phyloP scores from a whole-genome alignment of 2,888 invertebrate species.

The Drosophila robusta region DNA sequence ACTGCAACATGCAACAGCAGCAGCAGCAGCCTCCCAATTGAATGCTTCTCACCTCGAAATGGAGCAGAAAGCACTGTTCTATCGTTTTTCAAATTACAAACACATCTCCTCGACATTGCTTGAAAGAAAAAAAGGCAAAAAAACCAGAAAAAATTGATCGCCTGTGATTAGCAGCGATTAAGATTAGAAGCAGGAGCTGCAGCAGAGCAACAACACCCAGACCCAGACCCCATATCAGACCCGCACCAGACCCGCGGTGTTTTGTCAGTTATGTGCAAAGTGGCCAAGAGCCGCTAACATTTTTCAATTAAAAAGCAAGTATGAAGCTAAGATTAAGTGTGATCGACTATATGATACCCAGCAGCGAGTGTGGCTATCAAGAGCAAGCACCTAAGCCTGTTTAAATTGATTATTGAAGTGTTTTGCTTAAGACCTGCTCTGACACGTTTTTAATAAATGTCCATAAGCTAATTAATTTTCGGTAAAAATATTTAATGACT shows the following conservation, averaged over 20 bases:
- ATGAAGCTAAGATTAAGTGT: conserved; percentile 25
- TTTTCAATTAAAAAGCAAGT: conserved; percentile 73
- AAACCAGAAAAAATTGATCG: conserved; percentile 66
- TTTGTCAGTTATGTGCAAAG: conserved; percentile 78
- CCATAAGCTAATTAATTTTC: background rate
- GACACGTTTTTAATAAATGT: background rate
- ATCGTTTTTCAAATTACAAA: conserved; percentile 71
- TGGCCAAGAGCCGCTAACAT: conserved; percentile 79
- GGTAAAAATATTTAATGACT: background rate
- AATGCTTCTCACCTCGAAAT: conserved; percentile 76
- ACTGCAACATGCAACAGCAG: conserved; percentile 37
- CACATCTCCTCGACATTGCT: conserved; percentile 54
- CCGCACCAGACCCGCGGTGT: conserved; percentile 76
- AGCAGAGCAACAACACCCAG: conserved; percentile 26
- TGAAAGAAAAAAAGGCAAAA: conserved; percentile 10
- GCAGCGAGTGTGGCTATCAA: background rate
- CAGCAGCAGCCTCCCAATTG: conserved; percentile 58
- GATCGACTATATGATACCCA: conserved; percentile 53
- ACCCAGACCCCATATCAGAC: conserved; percentile 45
- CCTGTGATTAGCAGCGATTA: conserved; percentile 78
- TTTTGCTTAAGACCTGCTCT: too few relatives aligned
- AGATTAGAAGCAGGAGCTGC: conserved; percentile 66
- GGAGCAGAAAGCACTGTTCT: conserved; percentile 70
- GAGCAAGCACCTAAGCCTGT: background rate
- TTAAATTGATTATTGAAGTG: background rate